These are phyloP conservation scores for Apteryx owenii DNA, from an alignment of 2,113 vertebrate species.

Conservation along the genomic window DNA sequence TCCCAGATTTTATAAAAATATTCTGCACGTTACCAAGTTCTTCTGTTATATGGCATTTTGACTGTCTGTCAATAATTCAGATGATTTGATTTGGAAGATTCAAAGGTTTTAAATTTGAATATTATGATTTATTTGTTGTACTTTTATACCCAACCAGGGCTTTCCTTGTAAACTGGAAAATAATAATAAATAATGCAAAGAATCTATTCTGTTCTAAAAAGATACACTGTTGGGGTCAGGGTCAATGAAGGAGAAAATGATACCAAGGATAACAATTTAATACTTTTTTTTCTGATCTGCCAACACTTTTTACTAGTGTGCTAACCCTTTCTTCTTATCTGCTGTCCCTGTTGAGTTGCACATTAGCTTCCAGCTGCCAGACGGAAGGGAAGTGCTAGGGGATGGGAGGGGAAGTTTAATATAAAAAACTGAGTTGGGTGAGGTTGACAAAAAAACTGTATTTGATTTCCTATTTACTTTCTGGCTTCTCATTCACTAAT, in stretches of 20 bases:
- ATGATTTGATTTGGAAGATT: not conserved
- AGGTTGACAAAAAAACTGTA: not conserved
- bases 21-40: not conserved
- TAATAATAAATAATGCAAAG: not conserved
- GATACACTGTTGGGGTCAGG: no score
- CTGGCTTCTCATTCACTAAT: not conserved
- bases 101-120: not conserved
- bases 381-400: not conserved
- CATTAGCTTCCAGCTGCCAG: fast-evolving
- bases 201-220: not conserved
- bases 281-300: not conserved
- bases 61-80: not conserved
- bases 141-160: not conserved
- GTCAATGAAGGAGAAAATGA: not conserved
- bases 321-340: not conserved
- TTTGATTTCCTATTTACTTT: not conserved
- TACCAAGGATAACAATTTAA: fast-evolving
- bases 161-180: not conserved
- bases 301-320: no score
- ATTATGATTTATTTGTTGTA: not conserved
- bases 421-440: not conserved
- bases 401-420: not conserved
- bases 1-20: not conserved
- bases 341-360: not conserved
- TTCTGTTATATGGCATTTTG: not conserved